phyloP scores from a whole-genome alignment of 2,888 invertebrate species.

The Acrobasis repandana region DNA sequence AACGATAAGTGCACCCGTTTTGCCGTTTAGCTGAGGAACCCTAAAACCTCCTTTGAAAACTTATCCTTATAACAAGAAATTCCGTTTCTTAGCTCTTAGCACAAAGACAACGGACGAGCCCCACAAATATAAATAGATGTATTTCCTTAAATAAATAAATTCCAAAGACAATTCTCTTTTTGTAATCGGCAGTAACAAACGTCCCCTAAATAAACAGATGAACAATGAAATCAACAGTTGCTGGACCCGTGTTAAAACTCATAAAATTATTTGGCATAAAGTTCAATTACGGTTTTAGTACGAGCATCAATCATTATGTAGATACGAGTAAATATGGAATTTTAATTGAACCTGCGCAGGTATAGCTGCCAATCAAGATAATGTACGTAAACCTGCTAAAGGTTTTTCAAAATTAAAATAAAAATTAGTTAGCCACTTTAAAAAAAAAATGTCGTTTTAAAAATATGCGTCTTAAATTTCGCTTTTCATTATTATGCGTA shows the following conservation, averaged over 20 bases:
- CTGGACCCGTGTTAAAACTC: background rate
- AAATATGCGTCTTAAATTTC: too few relatives aligned
- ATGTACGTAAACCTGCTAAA: too few relatives aligned
- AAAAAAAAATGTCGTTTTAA: too few relatives aligned
- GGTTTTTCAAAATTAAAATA: too few relatives aligned
- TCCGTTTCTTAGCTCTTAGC: background rate
- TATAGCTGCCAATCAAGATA: too few relatives aligned
- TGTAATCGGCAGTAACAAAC: slow-evolving; percentile 25
- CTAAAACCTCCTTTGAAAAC: slow-evolving; percentile 1
- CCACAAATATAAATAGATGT: slow-evolving; percentile 15
- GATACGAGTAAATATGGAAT: too few relatives aligned
- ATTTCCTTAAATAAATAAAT: slow-evolving; percentile 26
- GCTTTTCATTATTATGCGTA: background rate
- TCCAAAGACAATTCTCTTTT: slow-evolving; percentile 32
- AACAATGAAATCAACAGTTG: slow-evolving; percentile 30
- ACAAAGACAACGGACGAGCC: slow-evolving; percentile 4
- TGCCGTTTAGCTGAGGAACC: background rate
- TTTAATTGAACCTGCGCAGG: too few relatives aligned
- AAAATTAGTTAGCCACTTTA: too few relatives aligned
- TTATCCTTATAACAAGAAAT: slow-evolving; percentile 8
- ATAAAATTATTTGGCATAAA: background rate
- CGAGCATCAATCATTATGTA: too few relatives aligned
- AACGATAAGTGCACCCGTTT: background rate
- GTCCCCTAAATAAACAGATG: slow-evolving; percentile 28
- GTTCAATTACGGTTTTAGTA: too few relatives aligned